These are phyloP conservation scores for Ostrea denselamellosa DNA, from an alignment of 1,140 invertebrate genomes.

Conservation along the genomic window DNA sequence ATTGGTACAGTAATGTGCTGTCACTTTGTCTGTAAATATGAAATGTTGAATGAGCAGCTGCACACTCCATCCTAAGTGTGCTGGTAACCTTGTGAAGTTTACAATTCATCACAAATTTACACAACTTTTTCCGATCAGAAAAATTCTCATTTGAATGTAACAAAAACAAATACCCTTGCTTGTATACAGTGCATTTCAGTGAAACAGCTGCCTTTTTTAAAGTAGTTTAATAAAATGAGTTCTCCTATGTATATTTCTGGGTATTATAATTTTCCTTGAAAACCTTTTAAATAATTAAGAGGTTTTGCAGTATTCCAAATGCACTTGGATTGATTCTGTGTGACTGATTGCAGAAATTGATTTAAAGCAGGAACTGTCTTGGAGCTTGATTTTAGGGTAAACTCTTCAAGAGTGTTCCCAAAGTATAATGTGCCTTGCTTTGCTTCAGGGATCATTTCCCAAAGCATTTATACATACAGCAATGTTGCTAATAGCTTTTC, in stretches of 20 bases:
- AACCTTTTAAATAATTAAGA: neutral
- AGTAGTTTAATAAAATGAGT: neutral
- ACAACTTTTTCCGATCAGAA: neutral
- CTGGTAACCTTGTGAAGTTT: neutral
- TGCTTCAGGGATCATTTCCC: neutral
- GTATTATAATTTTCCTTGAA: neutral
- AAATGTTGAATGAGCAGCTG: too few species aligned
- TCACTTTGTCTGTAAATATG: too few species aligned
- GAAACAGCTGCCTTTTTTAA: neutral
- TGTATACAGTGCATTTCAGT: neutral
- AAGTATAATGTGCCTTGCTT: neutral
- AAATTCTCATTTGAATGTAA: neutral
- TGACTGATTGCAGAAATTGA: constrained; percentile 3
- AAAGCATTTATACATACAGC: constrained; percentile 15
- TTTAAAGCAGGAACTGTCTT: neutral
- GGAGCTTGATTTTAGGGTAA: neutral
- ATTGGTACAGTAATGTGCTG: too few species aligned
- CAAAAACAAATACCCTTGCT: neutral
- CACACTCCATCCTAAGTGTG: too few species aligned
- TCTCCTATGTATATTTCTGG: neutral
- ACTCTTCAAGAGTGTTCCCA: neutral
- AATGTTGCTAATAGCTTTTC: constrained; percentile 33
- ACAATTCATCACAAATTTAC: neutral
- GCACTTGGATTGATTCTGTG: neutral
- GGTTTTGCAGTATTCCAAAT: neutral